Percentiles rank a stretch among this genome's conserved stretches.
Conservation (phyloP, 2,888 invertebrate species). For the Drosophila macrospina region DNA sequence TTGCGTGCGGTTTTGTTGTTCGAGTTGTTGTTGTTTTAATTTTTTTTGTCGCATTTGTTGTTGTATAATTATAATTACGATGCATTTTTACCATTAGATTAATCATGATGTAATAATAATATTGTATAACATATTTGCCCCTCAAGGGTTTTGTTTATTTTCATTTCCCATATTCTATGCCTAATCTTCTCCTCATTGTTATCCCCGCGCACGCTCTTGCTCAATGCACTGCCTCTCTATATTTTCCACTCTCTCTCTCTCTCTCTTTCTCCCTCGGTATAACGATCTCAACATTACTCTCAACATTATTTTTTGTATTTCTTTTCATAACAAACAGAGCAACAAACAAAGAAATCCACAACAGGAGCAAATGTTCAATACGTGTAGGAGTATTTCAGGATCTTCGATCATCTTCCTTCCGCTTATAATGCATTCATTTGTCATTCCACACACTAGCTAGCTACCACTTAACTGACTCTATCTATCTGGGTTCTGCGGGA, state of each 20-base stretch:
- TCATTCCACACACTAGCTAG: slow-evolving; percentile 6
- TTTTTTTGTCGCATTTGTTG: slow-evolving; percentile 39
- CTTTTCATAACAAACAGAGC: slow-evolving; percentile 76
- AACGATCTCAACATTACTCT: slow-evolving; percentile 69
- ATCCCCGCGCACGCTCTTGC: slow-evolving; percentile 26
- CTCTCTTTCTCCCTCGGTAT: slow-evolving; percentile 11
- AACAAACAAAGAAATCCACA: slow-evolving; percentile 77
- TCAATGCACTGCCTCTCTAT: neutral
- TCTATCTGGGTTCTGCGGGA: slow-evolving; percentile 42
- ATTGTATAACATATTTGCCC: slow-evolving; percentile 74
- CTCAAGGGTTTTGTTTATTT: slow-evolving; percentile 20
- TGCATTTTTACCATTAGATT: slow-evolving; percentile 61
- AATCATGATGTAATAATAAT: slow-evolving; percentile 70
- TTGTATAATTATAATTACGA: slow-evolving; percentile 70
- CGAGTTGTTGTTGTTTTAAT: slow-evolving; percentile 55
- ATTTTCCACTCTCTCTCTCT: neutral
- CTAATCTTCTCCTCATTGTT: slow-evolving; percentile 37
- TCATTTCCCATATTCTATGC: slow-evolving; percentile 59
- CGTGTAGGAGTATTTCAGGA: slow-evolving; percentile 36
- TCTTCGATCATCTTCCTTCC: slow-evolving; percentile 28
- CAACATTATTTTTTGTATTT: slow-evolving; percentile 59
- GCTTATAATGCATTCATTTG: neutral
- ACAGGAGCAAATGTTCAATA: slow-evolving; percentile 71
- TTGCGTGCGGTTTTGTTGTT: slow-evolving; percentile 63
- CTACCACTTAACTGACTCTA: slow-evolving; percentile 28